Percentiles rank a stretch among this genome's conserved stretches.
These are phyloP conservation scores for Drosophila nigromelanica DNA, from an alignment of 1,140 invertebrate species.

Conservation along the genomic window DNA sequence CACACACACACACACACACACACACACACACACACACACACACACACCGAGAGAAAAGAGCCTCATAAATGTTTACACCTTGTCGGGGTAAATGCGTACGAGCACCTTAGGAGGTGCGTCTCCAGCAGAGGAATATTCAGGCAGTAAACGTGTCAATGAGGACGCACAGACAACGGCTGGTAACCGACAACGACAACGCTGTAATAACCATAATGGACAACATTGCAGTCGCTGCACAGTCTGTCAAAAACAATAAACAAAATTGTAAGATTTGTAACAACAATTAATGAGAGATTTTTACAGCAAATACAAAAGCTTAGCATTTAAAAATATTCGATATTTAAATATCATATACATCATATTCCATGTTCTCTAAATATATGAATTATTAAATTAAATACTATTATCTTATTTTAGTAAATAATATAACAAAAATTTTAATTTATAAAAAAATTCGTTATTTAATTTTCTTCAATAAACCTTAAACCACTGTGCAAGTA, in stretches of 20 bases:
- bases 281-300: too few species aligned
- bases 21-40: background rate
- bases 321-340: too few species aligned
- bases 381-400: too few species aligned
- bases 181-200: conserved; percentile 44
- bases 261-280: too few species aligned
- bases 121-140: conserved; percentile 11
- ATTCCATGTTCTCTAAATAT: too few species aligned
- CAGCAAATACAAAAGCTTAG: too few species aligned
- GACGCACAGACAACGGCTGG: conserved; percentile 41
- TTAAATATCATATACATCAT: too few species aligned
- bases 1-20: conserved; percentile 46
- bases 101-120: conserved; percentile 22
- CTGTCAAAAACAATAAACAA: conserved; percentile 17
- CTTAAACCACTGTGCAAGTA: conserved; percentile 15
- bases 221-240: conserved; percentile 58
- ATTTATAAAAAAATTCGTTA: too few species aligned
- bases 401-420: too few species aligned
- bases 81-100: conserved; percentile 48
- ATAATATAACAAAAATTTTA: too few species aligned
- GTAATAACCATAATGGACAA: conserved; percentile 76
- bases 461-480: background rate
- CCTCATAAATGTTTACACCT: conserved; percentile 80
- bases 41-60: conserved; percentile 15
- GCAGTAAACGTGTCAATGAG: conserved; percentile 74